Base-by-base conservation (phyloP, 37 sponge, comb jelly and placozoan genomes). In the Tethya wilhelma region DNA sequence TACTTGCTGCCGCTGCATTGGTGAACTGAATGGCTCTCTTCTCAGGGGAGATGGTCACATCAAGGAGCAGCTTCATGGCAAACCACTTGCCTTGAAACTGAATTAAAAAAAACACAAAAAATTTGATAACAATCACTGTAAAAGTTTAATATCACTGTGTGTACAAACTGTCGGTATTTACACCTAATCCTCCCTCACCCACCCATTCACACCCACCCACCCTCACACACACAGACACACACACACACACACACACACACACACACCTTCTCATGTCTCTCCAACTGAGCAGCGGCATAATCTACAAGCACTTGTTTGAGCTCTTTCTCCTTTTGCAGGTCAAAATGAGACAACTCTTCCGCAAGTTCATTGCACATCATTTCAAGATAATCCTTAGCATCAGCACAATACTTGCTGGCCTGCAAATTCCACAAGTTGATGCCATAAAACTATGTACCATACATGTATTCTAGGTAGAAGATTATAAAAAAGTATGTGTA, bases 31-130 rank as follows among this genome's bases (percentile, higher is more conserved):
- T 89, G 26, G 94, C 86, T 59, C 94, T 75, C 25, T 67, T 69
- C 45, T 74, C 90, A 37, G 79, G 74, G 9, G 77, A 56, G 60
- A 93, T 83, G 28, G 80, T 71, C 4, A 73, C 70, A 49, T 93
- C 90, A 65, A 93, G 79, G 9, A 93, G 72, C 36, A 77, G 69
- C 75, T 78, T 85, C 77, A 93, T 76, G 5, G 90, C 86, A 49
- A 81, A 93, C 94, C 94, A 93, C 43, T 93, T 93, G 74, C 94
- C 89, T 59, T 86, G 90, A 46, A 71, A 82, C 94, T 93, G 69
- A 4, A 72, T 4, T 3, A 41, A 70, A 30, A 44, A 40, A 70
- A 44, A 67, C 29, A 33, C 7, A 9, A 62, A 62, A 19, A 49
- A 49, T 49, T 49, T 19, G 14, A 49, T 19, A 9, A 62, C 7